Evolutionary conservation across 1,140 invertebrate species (phyloP), one percentile per base, ranked within the genome.

Genomic region (Cryptotermes secundus): DNA sequence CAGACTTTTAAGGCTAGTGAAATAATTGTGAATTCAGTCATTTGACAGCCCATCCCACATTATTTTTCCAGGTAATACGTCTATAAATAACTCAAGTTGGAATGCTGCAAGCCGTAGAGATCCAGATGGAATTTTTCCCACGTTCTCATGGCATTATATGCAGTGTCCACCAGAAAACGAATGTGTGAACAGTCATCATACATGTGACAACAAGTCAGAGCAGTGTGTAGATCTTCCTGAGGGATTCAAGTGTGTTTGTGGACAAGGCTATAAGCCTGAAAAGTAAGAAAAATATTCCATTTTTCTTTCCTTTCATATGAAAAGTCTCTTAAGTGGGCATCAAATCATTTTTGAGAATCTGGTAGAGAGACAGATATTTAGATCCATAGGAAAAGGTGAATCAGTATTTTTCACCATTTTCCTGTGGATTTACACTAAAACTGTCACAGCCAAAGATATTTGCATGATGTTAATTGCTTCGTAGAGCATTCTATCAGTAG

Each of bases 151-250:
- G 97, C 92, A 97, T 86, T 99, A 97, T 87, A 93, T 95, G 0
- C 92, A 92, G 53, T 98, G 97, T 89, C 97, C 97, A 3, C 93
- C 95, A 0, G 98, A 99, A 91, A 96, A 99, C 89, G 98, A 99
- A 90, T 99, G 98, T 88, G 88, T 91, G 36, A 99, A 99, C 89
- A 93, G 93, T 22, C 97, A 99, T 89, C 97, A 99, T 88, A 96
- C 94, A 38, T 99, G 98, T 89, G 94, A 97, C 88, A 90, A 92
- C 0, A 92, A 94, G 45, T 97, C 96, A 34, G 96, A 99, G 91
- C 93, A 95, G 87, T 97, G 96, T 89, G 93, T 94, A 24, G 96
- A 98, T 88, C 89, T 92, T 19, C 89, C 91, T 0, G 91, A 93
- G 81, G 95, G 95, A n/a, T 98, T 95, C 89, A 92, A 94, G 86